Evolutionary conservation across 2,797 vertebrate species (phyloP).

Genomic region (Xenopus petersii): DNA sequence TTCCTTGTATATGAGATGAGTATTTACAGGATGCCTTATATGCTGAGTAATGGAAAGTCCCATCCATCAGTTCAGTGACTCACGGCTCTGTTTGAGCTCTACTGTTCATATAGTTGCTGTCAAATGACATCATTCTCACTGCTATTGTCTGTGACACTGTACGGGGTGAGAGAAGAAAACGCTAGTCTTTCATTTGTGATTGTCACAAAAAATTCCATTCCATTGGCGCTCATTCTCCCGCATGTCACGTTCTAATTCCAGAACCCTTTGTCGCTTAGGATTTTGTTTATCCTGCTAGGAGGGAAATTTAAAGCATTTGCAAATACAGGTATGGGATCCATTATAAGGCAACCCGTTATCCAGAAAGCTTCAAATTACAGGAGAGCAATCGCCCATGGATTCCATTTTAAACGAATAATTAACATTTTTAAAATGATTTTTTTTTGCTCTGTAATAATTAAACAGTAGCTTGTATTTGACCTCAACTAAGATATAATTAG

Average conservation of each 20-base stretch:
- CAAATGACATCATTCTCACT: conserved; percentile 31
- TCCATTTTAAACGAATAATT: no score
- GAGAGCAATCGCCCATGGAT: no score
- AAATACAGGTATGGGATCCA: no score
- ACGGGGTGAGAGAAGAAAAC: conserved; percentile 24
- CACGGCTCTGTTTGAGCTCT: conserved; percentile 20
- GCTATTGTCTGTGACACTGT: conserved; percentile 34
- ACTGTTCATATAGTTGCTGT: conserved; percentile 6
- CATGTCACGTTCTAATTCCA: background rate
- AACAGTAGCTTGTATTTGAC: no score
- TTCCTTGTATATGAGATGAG: no score
- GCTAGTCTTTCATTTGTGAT: conserved; percentile 22
- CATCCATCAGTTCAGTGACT: conserved; percentile 30
- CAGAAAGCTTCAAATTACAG: no score
- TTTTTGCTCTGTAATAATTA: no score
- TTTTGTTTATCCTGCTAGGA: no score
- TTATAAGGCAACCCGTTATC: no score
- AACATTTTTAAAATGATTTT: no score
- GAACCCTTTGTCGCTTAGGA: background rate
- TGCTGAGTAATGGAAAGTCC: conserved; percentile 38
- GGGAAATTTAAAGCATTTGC: no score
- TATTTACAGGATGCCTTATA: background rate
- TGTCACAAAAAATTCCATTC: conserved; percentile 6
- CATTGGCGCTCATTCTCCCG: background rate
- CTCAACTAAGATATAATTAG: no score